Evolutionary conservation across 2,113 vertebrate species (phyloP), one percentile per base, ranked within the genome.

Genomic region (Psilopsiagon aymara): DNA sequence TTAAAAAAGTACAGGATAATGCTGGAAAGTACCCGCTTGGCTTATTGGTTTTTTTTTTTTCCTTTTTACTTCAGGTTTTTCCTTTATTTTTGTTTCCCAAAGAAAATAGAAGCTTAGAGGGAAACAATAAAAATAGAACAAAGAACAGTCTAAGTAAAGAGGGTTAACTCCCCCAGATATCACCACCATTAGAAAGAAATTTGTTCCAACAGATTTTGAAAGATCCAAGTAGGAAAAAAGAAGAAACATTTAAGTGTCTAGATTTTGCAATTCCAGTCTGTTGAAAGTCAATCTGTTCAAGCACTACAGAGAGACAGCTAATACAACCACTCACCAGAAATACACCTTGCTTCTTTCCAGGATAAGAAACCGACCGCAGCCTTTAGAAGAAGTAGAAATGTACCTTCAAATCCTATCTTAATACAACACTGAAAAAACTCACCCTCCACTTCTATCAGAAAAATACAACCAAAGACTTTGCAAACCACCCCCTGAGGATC

Each of bases 361-460:
- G 1, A 9, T 13, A 35, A 75, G 13, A 83, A 75, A 49, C 0
- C 0, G 2, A 78, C 3, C 5, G 3, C 12, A 24, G 3, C 20
- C 39, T 43, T 41, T 13, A 0, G 13, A 62, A 3, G 1, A 0
- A 4, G 4, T 0, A 17, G 6, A 82, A 0, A 0, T 8, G 6
- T 7, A 29, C 33, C 15, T 53, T 23, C 23, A 64, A 51, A 33
- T 7, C 13, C 0, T 13, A 0, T 1, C 9, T 11, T 2, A 7
- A 0, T 10, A 51, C 6, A 35, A 10, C 9, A 25, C 6, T 0
- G 0, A 7, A 0, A 41, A 0, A 29, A 0, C 1, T 43, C 5
- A 16, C 11, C 12, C 16, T 8, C 7, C 4, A 0, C 9, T 77
- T 55, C 14, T 13, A 3, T 1, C 4, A 28, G 8, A 11, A 62